Percentiles rank a stretch among this genome's conserved stretches.
Evolutionary conservation across 1,140 invertebrate genomes (phyloP).

Genomic region (Neocloeon triangulifer): DNA sequence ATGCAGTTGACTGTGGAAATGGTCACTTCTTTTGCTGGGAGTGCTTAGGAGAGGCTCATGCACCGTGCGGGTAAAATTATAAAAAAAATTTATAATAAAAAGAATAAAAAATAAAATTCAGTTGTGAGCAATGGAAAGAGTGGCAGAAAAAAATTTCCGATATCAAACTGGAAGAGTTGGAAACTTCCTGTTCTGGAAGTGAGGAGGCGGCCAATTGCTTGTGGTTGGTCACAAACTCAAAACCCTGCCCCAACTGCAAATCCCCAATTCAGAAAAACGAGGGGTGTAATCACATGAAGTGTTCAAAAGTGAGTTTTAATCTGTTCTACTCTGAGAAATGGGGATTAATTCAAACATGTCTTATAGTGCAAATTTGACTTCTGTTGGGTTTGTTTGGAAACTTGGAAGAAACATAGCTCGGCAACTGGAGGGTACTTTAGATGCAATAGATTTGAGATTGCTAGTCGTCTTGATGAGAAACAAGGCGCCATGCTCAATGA

Average conservation of each 20-base stretch:
- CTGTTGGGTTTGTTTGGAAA: slow-evolving; percentile 53
- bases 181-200: slow-evolving; percentile 17
- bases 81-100: too few species aligned
- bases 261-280: slow-evolving; percentile 57
- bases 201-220: slow-evolving; percentile 45
- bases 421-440: slow-evolving; percentile 50
- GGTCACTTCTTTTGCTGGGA: slow-evolving; percentile 54
- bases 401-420: slow-evolving; percentile 49
- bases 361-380: slow-evolving; percentile 50
- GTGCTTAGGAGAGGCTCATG: slow-evolving; percentile 41
- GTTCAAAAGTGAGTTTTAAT: slow-evolving; percentile 30
- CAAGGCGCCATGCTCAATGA: slow-evolving; percentile 29
- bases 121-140: slow-evolving; percentile 37
- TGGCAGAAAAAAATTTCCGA: slow-evolving; percentile 40
- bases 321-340: too few species aligned
- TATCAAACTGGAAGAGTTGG: slow-evolving; percentile 38
- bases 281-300: slow-evolving; percentile 59
- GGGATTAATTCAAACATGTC: neutral
- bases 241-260: slow-evolving; percentile 48
- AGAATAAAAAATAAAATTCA: too few species aligned
- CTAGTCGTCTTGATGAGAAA: slow-evolving; percentile 37
- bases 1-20: slow-evolving; percentile 48
- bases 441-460: slow-evolving; percentile 44
- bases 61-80: slow-evolving; percentile 40
- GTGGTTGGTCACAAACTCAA: slow-evolving; percentile 51